Percentiles rank a stretch among this genome's conserved stretches.
These are phyloP conservation scores for Pogonomyrmex barbatus DNA, from an alignment of 1,140 invertebrate species.

Conservation along the genomic window DNA sequence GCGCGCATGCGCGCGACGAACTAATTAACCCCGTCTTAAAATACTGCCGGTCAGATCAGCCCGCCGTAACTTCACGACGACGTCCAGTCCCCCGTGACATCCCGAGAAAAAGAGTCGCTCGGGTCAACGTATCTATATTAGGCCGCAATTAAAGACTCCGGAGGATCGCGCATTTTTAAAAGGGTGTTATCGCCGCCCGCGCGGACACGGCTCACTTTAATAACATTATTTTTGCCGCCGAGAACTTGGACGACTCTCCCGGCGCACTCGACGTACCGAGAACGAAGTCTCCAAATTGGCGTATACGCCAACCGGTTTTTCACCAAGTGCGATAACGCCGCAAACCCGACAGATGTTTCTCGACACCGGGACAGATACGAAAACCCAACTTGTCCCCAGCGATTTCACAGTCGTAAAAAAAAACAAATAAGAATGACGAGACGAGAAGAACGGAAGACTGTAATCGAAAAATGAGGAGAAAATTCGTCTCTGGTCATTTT, in stretches of 20 bases:
- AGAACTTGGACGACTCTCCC: constrained; percentile 36
- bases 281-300: constrained; percentile 64
- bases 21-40: constrained; percentile 62
- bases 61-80: constrained; percentile 9
- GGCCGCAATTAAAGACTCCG: constrained; percentile 42
- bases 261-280: background rate
- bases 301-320: constrained; percentile 67
- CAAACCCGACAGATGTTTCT: constrained; percentile 66
- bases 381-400: constrained; percentile 33
- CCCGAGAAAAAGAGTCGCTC: background rate
- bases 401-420: constrained; percentile 33
- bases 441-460: constrained; percentile 19
- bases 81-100: constrained; percentile 15
- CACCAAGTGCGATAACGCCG: constrained; percentile 68
- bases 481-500: background rate
- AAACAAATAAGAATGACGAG: constrained; percentile 11
- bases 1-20: background rate
- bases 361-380: constrained; percentile 58
- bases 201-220: constrained; percentile 44
- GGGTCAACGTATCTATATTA: constrained; percentile 51
- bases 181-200: constrained; percentile 37
- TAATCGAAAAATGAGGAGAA: constrained; percentile 1
- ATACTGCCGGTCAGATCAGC: constrained; percentile 44
- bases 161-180: constrained; percentile 41
- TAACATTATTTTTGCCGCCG: constrained; percentile 34